Evolutionary conservation across 1,140 invertebrate genomes (phyloP).

Genomic region (Parapsyche elsis): DNA sequence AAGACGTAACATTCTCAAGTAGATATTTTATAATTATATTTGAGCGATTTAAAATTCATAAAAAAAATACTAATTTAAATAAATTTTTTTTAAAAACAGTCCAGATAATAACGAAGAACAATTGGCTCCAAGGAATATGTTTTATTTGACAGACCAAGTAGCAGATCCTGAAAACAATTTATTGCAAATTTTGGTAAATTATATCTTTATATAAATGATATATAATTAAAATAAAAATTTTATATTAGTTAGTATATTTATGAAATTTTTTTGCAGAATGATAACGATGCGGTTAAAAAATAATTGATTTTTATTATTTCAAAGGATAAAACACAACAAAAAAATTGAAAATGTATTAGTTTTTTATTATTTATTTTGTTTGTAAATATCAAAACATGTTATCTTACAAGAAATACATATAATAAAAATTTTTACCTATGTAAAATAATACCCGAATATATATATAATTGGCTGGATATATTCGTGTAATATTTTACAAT

Average conservation of each 20-base stretch:
- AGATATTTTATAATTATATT: neutral
- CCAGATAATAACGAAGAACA: conserved; percentile 28
- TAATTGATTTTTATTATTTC: neutral
- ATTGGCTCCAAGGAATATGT: neutral
- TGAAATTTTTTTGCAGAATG: conserved; percentile 18
- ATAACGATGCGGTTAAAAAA: conserved; percentile 8
- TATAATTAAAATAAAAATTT: neutral
- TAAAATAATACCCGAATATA: conserved; percentile 26
- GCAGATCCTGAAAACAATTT: conserved; percentile 35
- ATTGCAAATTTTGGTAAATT: conserved; percentile 38
- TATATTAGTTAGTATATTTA: conserved; percentile 20
- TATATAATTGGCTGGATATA: conserved; percentile 39
- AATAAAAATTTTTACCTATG: neutral
- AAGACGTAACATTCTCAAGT: neutral
- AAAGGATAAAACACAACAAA: neutral
- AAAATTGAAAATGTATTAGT: neutral
- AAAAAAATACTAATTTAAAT: too few relatives aligned
- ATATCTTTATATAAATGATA: neutral
- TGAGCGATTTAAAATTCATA: neutral
- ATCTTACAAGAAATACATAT: too few relatives aligned
- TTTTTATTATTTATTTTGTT: neutral
- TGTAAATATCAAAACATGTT: neutral
- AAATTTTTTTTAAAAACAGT: neutral
- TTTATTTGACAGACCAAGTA: neutral
- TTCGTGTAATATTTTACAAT: conserved; percentile 1